These are phyloP conservation scores for Apis florea DNA, from an alignment of 1,140 invertebrate genomes.

Conservation along the genomic window DNA sequence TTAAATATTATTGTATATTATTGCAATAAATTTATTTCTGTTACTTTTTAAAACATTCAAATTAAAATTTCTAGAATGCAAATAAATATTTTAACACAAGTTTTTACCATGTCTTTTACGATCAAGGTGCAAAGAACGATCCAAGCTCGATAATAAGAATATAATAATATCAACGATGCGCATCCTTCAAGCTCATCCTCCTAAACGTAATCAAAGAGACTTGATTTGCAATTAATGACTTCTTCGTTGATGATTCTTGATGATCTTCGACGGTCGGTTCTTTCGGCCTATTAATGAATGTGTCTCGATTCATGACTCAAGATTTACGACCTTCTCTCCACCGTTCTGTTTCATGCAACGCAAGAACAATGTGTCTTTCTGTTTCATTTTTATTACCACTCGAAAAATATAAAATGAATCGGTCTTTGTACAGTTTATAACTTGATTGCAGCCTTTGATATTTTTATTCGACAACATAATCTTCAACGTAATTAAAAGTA, in stretches of 20 bases:
- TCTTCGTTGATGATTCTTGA: conserved; percentile 58
- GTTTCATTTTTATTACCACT: no score
- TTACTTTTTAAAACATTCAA: no score
- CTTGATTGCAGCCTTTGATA: neutral
- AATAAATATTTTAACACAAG: neutral
- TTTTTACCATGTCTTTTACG: no score
- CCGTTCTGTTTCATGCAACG: neutral
- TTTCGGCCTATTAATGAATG: conserved; percentile 61
- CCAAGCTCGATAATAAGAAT: neutral
- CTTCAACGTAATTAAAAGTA: neutral
- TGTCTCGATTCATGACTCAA: conserved; percentile 61
- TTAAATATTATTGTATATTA: no score
- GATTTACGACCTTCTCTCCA: conserved; percentile 53
- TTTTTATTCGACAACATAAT: neutral
- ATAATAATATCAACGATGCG: conserved; percentile 16
- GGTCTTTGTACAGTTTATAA: neutral
- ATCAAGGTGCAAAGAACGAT: neutral
- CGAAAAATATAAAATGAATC: neutral
- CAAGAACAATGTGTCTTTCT: neutral
- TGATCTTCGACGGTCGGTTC: conserved; percentile 50
- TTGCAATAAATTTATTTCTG: no score
- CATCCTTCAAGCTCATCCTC: conserved; percentile 25
- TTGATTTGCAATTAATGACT: conserved; percentile 67
- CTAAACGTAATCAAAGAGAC: conserved; percentile 61
- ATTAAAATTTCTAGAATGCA: no score